These are phyloP conservation scores for Amaurobius ferox DNA, from an alignment of 2,888 invertebrate species.

Conservation along the genomic window DNA sequence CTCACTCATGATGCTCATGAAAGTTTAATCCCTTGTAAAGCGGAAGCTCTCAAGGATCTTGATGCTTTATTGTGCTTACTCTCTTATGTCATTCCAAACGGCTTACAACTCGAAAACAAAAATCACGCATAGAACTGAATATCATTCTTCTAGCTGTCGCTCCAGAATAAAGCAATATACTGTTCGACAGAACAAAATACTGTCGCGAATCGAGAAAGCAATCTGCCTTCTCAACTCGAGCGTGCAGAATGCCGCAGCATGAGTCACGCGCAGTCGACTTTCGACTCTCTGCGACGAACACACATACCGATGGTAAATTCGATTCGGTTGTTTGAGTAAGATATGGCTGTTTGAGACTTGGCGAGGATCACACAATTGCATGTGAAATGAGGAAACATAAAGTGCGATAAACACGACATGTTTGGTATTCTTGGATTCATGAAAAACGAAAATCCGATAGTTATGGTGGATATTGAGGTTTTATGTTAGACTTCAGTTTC, in stretches of 20 bases:
- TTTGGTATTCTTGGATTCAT: not conserved
- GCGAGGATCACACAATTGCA: not conserved
- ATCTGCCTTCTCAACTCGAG: slow-evolving; percentile 16
- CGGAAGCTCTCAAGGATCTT: too few species aligned
- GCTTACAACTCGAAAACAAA: too few species aligned
- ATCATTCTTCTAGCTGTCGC: slow-evolving; percentile 24
- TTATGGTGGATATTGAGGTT: too few species aligned
- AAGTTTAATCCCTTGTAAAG: too few species aligned
- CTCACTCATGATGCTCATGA: too few species aligned
- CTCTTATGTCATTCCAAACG: too few species aligned
- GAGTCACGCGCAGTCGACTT: slow-evolving; percentile 19
- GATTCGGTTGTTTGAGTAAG: not conserved
- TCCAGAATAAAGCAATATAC: slow-evolving; percentile 26
- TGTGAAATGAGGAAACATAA: not conserved
- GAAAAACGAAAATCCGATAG: too few species aligned
- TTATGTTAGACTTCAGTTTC: too few species aligned
- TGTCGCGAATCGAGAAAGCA: slow-evolving; percentile 3
- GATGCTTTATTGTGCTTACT: too few species aligned
- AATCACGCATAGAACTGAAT: not conserved
- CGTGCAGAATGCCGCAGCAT: not conserved
- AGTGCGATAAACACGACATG: not conserved
- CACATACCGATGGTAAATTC: not conserved
- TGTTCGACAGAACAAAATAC: slow-evolving; percentile 10
- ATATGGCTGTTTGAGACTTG: too few species aligned
- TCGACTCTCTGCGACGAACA: not conserved